These are phyloP conservation scores for Verasper variegatus DNA, from an alignment of 2,113 vertebrate species.

Conservation along the genomic window DNA sequence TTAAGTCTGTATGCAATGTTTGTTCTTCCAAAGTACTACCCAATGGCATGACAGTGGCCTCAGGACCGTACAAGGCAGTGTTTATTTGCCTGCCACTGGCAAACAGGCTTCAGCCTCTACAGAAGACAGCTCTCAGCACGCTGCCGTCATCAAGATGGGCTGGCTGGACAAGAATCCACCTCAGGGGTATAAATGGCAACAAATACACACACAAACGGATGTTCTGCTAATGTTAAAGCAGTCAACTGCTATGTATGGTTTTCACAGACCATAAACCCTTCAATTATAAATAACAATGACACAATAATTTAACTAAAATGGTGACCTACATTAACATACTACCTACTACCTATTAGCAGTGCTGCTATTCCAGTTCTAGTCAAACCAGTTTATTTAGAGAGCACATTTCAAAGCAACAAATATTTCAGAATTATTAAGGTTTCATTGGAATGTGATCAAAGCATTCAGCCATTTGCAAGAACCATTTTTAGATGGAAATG, in stretches of 20 bases:
- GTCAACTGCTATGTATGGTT: background rate
- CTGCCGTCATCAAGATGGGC: slow-evolving; percentile 85
- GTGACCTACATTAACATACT: background rate
- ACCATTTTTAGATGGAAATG: too few species aligned
- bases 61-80: slow-evolving; percentile 56
- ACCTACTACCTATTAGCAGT: background rate
- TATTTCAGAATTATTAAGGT: background rate
- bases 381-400: background rate
- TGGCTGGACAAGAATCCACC: slow-evolving; percentile 97
- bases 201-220: background rate
- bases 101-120: slow-evolving; percentile 21
- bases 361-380: background rate
- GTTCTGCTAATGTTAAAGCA: background rate
- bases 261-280: background rate
- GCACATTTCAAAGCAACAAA: background rate
- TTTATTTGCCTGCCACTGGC: slow-evolving; percentile 64
- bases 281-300: background rate
- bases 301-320: background rate
- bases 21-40: slow-evolving; percentile 37
- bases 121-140: slow-evolving; percentile 52
- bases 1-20: too few species aligned
- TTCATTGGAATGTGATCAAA: too few species aligned
- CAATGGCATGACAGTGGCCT: slow-evolving; percentile 68
- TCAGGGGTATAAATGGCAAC: slow-evolving; percentile 84
- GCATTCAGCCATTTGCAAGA: too few species aligned